phyloP scores from a whole-genome alignment of 2,797 vertebrate genomes.

The Myripristis murdjan region DNA sequence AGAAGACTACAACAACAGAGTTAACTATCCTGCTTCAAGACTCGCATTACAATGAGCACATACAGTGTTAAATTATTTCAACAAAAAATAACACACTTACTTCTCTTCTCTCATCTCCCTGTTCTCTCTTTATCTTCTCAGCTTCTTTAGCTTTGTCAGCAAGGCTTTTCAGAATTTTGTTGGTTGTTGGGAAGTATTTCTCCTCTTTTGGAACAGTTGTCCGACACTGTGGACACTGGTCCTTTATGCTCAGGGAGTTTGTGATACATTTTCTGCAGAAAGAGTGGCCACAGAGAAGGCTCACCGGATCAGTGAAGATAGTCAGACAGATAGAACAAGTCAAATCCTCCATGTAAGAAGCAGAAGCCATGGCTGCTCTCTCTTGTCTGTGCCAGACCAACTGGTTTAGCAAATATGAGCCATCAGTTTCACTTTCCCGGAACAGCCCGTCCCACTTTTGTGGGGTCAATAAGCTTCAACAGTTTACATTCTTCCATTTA shows the following conservation, averaged over 20 bases:
- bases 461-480: no score
- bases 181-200: conserved; percentile 55
- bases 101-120: no score
- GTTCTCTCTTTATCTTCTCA: conserved; percentile 1
- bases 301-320: no score
- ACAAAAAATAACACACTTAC: neutral
- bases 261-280: no score
- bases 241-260: conserved; percentile 15
- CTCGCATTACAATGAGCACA: no score
- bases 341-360: neutral
- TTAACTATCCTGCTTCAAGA: no score
- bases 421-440: conserved; percentile 6
- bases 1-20: no score
- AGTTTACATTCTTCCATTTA: no score
- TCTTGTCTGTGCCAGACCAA: neutral
- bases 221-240: conserved; percentile 67
- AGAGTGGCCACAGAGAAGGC: no score
- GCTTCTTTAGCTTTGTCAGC: conserved; percentile 58
- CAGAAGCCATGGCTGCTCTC: conserved; percentile 30
- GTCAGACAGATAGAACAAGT: no score
- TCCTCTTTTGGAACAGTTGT: conserved; percentile 15
- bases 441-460: conserved; percentile 15
- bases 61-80: no score
- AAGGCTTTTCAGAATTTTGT: conserved; percentile 59
- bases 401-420: neutral